Evolutionary conservation across 2,797 vertebrate genomes (phyloP), one percentile per base, ranked within the genome.

Genomic region (Thalassophryne amazonica): DNA sequence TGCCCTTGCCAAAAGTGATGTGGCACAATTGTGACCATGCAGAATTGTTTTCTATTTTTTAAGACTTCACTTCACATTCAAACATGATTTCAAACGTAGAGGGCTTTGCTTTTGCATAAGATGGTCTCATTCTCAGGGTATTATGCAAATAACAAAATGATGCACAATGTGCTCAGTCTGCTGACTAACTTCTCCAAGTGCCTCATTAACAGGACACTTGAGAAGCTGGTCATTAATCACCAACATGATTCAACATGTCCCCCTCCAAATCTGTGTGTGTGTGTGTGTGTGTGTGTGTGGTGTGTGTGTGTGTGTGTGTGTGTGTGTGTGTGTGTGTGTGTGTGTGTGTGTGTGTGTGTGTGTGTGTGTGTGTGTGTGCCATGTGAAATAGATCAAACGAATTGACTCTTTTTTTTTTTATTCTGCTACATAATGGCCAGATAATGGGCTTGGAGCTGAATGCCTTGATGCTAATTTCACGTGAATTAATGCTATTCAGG

Each of bases 401-500:
- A 82, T 73, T 33, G 68, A 67, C 56, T 70, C 51, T 69, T 42
- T 17, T 73, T 81, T 79, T 79, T 78, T 78, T 51, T 80, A n/a
- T 86, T 78, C 62, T 71, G 71, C 75, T 68, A 68, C 27, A 61
- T 82, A 84, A 84, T 83, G 55, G 33, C 45, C 3, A 58, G 66
- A 85, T 86, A 85, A 85, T 84, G 83, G 66, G 61, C 76, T 80
- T 61, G 61, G 72, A 81, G 78, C 75, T 64, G 56, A 61, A 83
- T 78, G 79, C 78, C 22, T 59, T 50, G 71, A 81, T 80, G 73
- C 76, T 85, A 78, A 87, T 85, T 79, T 83, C 73, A 78, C 75
- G 82, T 88, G 77, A 87, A 81, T 90, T 85, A 88, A 78, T 81
- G 67, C 54, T 60, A 76, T 81, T 87, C 69, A 72, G 72, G 73